Evolutionary conservation across 1,140 invertebrate genomes (phyloP).

Genomic region (Cotesia chilonis): DNA sequence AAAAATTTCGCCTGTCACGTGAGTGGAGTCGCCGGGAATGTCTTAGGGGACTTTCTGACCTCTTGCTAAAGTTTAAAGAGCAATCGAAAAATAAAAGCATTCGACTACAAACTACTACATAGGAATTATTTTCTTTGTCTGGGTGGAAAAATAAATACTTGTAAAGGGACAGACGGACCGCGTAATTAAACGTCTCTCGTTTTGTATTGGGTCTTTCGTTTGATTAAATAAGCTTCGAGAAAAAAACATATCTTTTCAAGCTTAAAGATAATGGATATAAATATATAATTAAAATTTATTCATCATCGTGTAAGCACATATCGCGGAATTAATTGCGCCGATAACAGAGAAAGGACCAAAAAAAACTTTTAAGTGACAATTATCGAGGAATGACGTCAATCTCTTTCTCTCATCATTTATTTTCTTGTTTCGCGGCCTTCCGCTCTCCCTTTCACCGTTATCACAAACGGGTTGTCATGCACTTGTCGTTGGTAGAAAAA

Average conservation of each 20-base stretch:
- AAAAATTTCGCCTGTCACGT: conserved; percentile 3
- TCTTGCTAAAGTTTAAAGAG: conserved; percentile 4
- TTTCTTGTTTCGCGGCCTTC: conserved; percentile 1
- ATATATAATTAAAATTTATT: neutral
- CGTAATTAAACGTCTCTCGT: too few species aligned
- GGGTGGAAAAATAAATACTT: too few species aligned
- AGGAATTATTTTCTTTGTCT: too few species aligned
- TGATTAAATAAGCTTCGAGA: too few species aligned
- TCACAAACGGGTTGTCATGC: conserved; percentile 5
- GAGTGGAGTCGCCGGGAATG: neutral
- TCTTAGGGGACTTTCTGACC: conserved; percentile 16
- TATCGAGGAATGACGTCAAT: conserved; percentile 35
- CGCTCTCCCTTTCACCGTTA: conserved; percentile 18
- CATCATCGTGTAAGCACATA: neutral
- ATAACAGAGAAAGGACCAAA: conserved; percentile 9
- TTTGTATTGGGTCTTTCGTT: too few species aligned
- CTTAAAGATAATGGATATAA: neutral
- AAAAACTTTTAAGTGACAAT: conserved; percentile 31
- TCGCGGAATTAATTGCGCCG: conserved; percentile 15
- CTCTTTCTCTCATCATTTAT: conserved; percentile 1
- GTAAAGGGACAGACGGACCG: too few species aligned
- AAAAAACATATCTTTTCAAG: too few species aligned
- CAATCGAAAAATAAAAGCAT: neutral
- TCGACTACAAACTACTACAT: too few species aligned
- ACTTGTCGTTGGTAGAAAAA: conserved; percentile 10